Percentiles rank a stretch among this genome's conserved stretches.
Evolutionary conservation across 2,888 invertebrate genomes (phyloP).

Genomic region (Polylopha cassiicola): DNA sequence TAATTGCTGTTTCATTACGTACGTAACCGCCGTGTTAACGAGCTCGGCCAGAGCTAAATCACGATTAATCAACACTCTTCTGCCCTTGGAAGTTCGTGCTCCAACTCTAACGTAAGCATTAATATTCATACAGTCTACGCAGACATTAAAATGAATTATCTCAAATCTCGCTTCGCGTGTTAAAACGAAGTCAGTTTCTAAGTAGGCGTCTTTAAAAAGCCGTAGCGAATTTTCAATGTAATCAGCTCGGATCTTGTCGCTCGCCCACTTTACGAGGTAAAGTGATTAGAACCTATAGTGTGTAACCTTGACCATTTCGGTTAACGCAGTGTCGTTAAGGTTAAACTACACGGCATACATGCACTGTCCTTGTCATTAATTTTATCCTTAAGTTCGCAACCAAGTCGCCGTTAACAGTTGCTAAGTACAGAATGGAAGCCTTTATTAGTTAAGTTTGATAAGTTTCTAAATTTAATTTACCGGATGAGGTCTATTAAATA

Average conservation of each 20-base stretch:
- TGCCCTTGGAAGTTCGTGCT: constrained; percentile 49
- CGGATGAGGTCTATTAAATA: constrained; percentile 19
- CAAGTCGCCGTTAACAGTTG: constrained; percentile 15
- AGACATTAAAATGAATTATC: constrained; percentile 28
- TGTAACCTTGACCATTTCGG: constrained; percentile 15
- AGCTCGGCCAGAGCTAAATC: constrained; percentile 35
- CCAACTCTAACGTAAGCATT: constrained; percentile 40
- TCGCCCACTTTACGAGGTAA: constrained; percentile 23
- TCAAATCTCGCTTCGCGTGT: constrained; percentile 32
- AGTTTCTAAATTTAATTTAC: constrained; percentile 19
- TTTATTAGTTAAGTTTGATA: constrained; percentile 21
- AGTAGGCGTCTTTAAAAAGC: constrained; percentile 20
- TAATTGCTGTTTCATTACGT: constrained; percentile 35
- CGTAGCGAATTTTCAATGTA: constrained; percentile 27
- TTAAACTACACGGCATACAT: constrained; percentile 6
- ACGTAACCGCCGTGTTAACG: constrained; percentile 24
- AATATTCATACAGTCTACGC: constrained; percentile 22
- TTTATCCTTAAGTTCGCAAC: constrained; percentile 18
- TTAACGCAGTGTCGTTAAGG: constrained; percentile 11
- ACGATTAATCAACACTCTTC: constrained; percentile 52
- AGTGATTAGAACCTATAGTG: constrained; percentile 17
- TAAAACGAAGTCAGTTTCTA: constrained; percentile 15
- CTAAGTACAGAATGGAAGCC: constrained; percentile 15
- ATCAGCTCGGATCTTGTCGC: constrained; percentile 26
- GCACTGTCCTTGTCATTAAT: constrained; percentile 15